Base-by-base conservation (phyloP, 1,140 invertebrate genomes). In the Stratiolaelaps scimitus region DNA sequence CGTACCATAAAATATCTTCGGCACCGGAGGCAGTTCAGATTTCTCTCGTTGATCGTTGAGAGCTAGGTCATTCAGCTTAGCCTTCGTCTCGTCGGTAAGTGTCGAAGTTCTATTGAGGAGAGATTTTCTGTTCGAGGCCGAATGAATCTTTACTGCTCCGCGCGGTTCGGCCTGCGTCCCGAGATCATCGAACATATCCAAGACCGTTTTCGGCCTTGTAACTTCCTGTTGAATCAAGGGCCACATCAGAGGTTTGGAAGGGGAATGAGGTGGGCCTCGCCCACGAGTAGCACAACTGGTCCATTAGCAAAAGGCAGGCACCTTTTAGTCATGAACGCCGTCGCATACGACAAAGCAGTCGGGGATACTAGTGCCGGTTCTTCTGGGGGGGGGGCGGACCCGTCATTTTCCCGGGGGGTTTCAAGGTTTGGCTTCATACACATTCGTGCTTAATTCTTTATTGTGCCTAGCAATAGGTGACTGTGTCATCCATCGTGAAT, bases 1-100 rank as follows among this genome's bases (percentile, higher is more conserved):
- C 47, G 4, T 48, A 65, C 70, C 70, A 66, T 69, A 70, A 44
- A 67, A 70, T 65, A 70, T 70, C 23, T 23, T 67, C 19, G 70
- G 70, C 56, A 67, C 23, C 19, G 4, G 4, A 40, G 34, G 34
- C 4, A 40, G 34, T 68, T 67, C 46, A 26, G 19, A 1, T 15
- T 15, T 10, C n/a, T 43, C 15, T 43, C 65, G 13, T 26, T 17
- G 19, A 2, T 26, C 23, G 19, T 26, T 40, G 29, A 17, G 2
- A 67, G 28, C 46, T 17, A 28, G 7, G 13, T 44, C 47, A 4
- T 20, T 48, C 26, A 28, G 0, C 19, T 28, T 48, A 15, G 26
- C 19, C 15, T 20, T 20, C 19, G 15, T 4, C 17, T 2, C 53
- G 17, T 26, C 53, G 10, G 34, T 40, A 10, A 40, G 5, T 40